Base-by-base conservation (phyloP, 2,888 invertebrate genomes). In the Xanthorhoe spadicearia region DNA sequence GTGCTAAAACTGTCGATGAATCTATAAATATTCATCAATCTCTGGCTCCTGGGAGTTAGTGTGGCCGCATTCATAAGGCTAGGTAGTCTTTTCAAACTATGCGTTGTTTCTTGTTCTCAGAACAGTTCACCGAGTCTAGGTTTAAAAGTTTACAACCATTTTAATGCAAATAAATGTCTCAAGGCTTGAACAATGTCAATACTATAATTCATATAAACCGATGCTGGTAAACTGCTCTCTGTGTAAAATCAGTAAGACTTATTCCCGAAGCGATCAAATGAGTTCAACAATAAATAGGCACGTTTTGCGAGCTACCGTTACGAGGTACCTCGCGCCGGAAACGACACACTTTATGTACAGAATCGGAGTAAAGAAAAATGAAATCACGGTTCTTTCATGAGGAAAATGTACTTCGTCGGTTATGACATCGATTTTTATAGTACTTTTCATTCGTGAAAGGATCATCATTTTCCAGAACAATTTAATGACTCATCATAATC, bases 21-120 rank as follows among this genome's bases (percentile, higher is more conserved):
- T 61, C 66, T 66, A 72, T 71, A 72, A 74, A 72, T 74, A 72
- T 69, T 66, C 58, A 60, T 61, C 46, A 49, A 60, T 68, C 66
- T 66, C 56, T 68, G 46, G 51, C 58, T 52, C 62, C 55, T 28
- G 58, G 54, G 64, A 64, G 48, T 51, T 18, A 51, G 35, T 56
- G 19, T 28, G 28, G 55, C 50, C 35, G 51, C 54, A 50, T 50
- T 62, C 32, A 66, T 46, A 18, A 49, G 43, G 49, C n/a, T 58
- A 53, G 19, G 38, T 48, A 7, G 17, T 48, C 15, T 13, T 43
- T 13, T 32, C 7, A 32, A 32, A 43, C 38, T 43, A 43, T 43
- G 10, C 38, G 38, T 13, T 13, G 38, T 13, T 43, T 43, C 38
- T 43, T 13, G 13, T 43, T 43, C 13, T 43, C 13, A 43, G 13